Conservation (phyloP, 2,113 vertebrate species). For the Vulpes vulpes region DNA sequence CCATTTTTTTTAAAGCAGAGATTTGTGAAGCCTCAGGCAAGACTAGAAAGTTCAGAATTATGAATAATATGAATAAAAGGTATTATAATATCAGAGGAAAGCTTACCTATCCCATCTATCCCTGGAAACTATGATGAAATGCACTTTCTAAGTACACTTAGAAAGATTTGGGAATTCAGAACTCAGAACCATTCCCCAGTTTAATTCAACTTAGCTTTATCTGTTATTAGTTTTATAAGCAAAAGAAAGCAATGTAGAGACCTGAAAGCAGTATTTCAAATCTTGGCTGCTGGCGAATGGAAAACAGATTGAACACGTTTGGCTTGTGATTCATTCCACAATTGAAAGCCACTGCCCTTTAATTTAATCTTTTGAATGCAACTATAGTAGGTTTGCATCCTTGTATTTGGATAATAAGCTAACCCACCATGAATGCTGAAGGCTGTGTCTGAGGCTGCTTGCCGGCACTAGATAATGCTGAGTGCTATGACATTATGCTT, state of each 20-base stretch:
- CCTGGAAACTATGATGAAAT: background rate
- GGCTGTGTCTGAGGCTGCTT: conserved; percentile 69
- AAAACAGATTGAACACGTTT: conserved; percentile 53
- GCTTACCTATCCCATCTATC: background rate
- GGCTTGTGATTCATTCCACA: conserved; percentile 36
- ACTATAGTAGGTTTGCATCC: background rate
- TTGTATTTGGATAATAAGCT: conserved; percentile 66
- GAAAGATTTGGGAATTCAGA: background rate
- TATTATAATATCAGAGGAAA: background rate
- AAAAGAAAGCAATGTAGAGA: conserved; percentile 53
- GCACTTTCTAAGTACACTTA: background rate
- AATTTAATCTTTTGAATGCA: conserved; percentile 27
- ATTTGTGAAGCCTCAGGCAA: background rate
- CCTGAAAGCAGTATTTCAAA: background rate
- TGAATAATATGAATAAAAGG: background rate
- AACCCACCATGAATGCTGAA: conserved; percentile 66
- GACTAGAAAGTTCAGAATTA: conserved; percentile 48
- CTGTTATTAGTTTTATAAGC: background rate
- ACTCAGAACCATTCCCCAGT: background rate
- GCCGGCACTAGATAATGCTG: conserved; percentile 65
- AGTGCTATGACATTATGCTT: conserved; percentile 81
- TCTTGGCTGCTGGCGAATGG: conserved; percentile 53
- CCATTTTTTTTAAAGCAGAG: background rate
- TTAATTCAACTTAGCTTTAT: conserved; percentile 5
- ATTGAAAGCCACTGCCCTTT: conserved; percentile 47